Conservation (phyloP, 2,797 vertebrate genomes). For the Lithobates sylvaticus region DNA sequence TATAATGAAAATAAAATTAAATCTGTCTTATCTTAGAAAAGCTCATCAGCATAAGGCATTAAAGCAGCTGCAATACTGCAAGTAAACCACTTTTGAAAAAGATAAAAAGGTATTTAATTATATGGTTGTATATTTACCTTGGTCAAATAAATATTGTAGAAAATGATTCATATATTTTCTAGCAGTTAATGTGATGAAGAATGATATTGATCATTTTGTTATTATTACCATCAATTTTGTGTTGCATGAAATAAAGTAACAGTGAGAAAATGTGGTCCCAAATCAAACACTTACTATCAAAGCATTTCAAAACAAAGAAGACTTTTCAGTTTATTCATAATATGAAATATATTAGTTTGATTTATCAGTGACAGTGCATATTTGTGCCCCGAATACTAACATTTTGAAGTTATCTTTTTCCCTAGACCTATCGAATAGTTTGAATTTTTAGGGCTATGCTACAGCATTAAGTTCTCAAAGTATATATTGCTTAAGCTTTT, state of each 20-base stretch:
- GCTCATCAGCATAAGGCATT: constrained; percentile 30
- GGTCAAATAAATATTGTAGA: not conserved
- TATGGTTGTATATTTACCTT: not conserved
- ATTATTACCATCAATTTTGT: constrained; percentile 18
- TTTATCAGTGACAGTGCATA: not conserved
- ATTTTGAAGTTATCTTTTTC: not conserved
- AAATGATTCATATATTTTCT: constrained; percentile 1
- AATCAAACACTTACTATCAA: not conserved
- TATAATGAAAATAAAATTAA: constrained; percentile 52
- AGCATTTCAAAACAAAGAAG: not conserved
- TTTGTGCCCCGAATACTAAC: not conserved
- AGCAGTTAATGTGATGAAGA: not conserved
- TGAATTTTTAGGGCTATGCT: too few relatives aligned
- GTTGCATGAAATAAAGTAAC: not conserved
- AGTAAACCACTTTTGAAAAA: constrained; percentile 39
- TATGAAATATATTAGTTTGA: not conserved
- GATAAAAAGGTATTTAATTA: constrained; percentile 24
- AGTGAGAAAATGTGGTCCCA: constrained; percentile 1
- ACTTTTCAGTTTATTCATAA: not conserved
- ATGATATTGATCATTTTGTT: constrained; percentile 26
- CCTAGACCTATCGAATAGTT: too few relatives aligned
- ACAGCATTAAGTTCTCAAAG: too few relatives aligned
- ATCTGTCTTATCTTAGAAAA: constrained; percentile 45
- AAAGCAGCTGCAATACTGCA: not conserved
- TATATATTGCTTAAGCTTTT: too few relatives aligned